Evolutionary conservation across 2,888 invertebrate species (phyloP).

Genomic region (Torymus texanus): DNA sequence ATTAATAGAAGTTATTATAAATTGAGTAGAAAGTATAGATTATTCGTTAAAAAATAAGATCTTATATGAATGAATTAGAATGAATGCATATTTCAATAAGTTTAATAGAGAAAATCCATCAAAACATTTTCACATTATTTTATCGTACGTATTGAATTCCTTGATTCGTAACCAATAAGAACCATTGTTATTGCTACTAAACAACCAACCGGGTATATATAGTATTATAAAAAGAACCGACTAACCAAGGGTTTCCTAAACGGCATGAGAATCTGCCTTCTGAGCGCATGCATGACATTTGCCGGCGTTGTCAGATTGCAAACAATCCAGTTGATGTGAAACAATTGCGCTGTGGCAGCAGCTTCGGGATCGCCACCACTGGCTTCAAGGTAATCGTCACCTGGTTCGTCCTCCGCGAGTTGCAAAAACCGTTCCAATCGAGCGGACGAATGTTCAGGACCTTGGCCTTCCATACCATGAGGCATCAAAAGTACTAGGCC

Average conservation of each 20-base stretch:
- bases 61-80: no score
- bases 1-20: no score
- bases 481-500: slow-evolving; percentile 88
- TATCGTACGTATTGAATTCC: no score
- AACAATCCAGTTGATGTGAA: slow-evolving; percentile 83
- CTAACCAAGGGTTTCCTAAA: slow-evolving; percentile 86
- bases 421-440: slow-evolving; percentile 84
- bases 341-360: slow-evolving; percentile 82
- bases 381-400: slow-evolving; percentile 77
- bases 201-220: no score
- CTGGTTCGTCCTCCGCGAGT: slow-evolving; percentile 82
- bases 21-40: no score
- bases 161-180: no score
- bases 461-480: slow-evolving; percentile 89
- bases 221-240: neutral
- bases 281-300: slow-evolving; percentile 86
- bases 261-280: slow-evolving; percentile 85
- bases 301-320: slow-evolving; percentile 86
- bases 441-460: slow-evolving; percentile 82
- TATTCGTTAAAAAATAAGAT: no score
- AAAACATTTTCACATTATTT: no score
- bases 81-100: no score
- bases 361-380: slow-evolving; percentile 64
- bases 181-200: no score
- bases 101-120: no score